Evolutionary conservation across 2,113 vertebrate genomes (phyloP), one percentile per base, ranked within the genome.

Genomic region (Corydoras sp.): DNA sequence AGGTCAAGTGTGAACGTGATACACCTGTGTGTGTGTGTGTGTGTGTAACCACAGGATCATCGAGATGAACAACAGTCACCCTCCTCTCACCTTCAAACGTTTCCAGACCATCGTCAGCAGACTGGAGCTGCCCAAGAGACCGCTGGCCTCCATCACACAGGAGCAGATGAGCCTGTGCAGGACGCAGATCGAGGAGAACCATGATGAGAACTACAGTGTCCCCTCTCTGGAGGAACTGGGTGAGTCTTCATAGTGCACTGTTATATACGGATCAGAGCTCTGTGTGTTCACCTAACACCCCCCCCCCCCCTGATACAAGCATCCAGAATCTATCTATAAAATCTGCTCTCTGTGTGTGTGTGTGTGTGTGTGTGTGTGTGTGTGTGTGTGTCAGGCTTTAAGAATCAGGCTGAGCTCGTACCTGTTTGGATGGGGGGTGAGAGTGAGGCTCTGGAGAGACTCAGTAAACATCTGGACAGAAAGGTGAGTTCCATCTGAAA

Each of bases 161-260:
- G 91, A 92, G 77, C 94, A 97, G 86, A 95, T 98, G 94, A 90
- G 92, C 78, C 82, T 80, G 0, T 98, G 94, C 86, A 81, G 75
- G 69, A 88, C 90, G 0, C 87, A 92, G 65, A 92, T 97, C 80
- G 83, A 90, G 11, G 93, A 93, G 60, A 92, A 92, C 82, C 95
- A 98, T 0, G 92, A 97, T 0, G 90, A 95, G 14, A 86, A 89
- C 5, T 98, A 95, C 30, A 92, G 93, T 0, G 94, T 98, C 67
- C 96, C 96, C 0, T 94, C 94, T 2, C 87, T 98, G 72, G 93
- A 98, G 82, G 96, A 98, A 75, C 89, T 98, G n/a, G 95, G 96
- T 98, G 81, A 2, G 90, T 77, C 9, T 3, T 31, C 9, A 0
- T 61, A 13, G 35, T 43, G 35, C 35, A 43, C 35, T 43, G 4